A percentile compares a stretch with the other conserved stretches of the same genome.
Conservation (phyloP, 2,113 vertebrate species). For the Poeciliopsis prolifica region DNA sequence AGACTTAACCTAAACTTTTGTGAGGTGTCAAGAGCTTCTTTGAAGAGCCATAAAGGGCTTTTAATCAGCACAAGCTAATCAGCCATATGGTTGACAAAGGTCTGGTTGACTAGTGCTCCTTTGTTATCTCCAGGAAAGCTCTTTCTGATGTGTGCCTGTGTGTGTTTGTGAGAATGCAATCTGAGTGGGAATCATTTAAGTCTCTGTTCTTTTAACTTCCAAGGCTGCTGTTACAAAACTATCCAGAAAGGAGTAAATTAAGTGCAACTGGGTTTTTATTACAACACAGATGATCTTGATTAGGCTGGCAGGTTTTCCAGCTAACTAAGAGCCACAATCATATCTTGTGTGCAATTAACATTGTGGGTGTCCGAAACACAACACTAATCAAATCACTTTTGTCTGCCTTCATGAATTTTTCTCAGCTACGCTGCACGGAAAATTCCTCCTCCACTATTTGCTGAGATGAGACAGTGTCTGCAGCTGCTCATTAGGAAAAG, state of each 20-base stretch:
- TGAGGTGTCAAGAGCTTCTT: slow-evolving; percentile 63
- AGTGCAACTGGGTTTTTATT: slow-evolving; percentile 50
- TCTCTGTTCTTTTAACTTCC: slow-evolving; percentile 30
- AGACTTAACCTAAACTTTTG: slow-evolving; percentile 64
- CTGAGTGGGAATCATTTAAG: slow-evolving; percentile 2
- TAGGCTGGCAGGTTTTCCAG: slow-evolving; percentile 22
- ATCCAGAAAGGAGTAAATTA: slow-evolving; percentile 36
- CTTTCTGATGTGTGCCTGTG: slow-evolving; percentile 15
- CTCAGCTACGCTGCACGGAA: slow-evolving; percentile 11
- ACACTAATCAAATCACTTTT: slow-evolving; percentile 56
- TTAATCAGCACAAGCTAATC: slow-evolving; percentile 73
- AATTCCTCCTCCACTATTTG: slow-evolving; percentile 45
- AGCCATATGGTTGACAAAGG: slow-evolving; percentile 71
- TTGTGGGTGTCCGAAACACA: slow-evolving; percentile 55
- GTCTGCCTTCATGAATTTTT: slow-evolving; percentile 47
- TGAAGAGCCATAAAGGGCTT: slow-evolving; percentile 64
- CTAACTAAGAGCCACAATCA: slow-evolving; percentile 22
- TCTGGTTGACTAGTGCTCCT: slow-evolving; percentile 60
- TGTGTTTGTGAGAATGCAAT: slow-evolving; percentile 1
- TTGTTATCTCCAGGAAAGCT: slow-evolving; percentile 53
- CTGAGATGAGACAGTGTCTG: slow-evolving; percentile 21
- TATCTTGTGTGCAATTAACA: slow-evolving; percentile 56
- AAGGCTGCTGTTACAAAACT: slow-evolving; percentile 19
- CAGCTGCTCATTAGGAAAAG: background rate
- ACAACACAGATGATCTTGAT: slow-evolving; percentile 49